Conservation (phyloP, 2,888 invertebrate genomes). For the Drosophila nr. medialis region DNA sequence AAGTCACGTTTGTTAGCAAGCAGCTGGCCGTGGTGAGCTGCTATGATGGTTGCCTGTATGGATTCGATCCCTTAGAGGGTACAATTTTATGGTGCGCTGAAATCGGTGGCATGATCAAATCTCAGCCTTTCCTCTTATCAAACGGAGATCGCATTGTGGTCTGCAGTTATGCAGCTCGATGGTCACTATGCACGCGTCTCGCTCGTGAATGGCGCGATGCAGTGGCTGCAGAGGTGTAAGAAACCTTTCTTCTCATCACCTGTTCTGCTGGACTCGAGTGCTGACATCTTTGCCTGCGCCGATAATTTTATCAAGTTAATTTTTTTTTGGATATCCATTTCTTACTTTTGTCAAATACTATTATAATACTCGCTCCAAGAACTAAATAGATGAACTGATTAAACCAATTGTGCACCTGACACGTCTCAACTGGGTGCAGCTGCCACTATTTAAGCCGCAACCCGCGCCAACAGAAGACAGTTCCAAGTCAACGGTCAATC, state of each 20-base stretch:
- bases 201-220: slow-evolving; percentile 84
- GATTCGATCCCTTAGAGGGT: slow-evolving; percentile 86
- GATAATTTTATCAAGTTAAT: slow-evolving; percentile 29
- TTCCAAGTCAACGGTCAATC: slow-evolving; percentile 21
- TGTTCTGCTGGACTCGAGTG: slow-evolving; percentile 51
- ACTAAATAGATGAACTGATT: slow-evolving; percentile 23
- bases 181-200: slow-evolving; percentile 86
- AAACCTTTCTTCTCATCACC: slow-evolving; percentile 88
- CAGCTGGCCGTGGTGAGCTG: slow-evolving; percentile 89
- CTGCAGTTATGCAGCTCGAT: slow-evolving; percentile 86
- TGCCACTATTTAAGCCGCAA: slow-evolving; percentile 51
- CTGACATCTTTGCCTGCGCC: slow-evolving; percentile 73
- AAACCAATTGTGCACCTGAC: slow-evolving; percentile 9
- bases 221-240: slow-evolving; percentile 85
- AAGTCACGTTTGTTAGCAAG: slow-evolving; percentile 85
- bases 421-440: slow-evolving; percentile 20
- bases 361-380: neutral
- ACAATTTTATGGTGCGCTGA: slow-evolving; percentile 87
- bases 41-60: slow-evolving; percentile 90
- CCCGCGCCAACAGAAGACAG: slow-evolving; percentile 24
- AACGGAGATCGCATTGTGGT: slow-evolving; percentile 88
- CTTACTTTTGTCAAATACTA: slow-evolving; percentile 24
- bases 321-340: neutral
- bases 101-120: slow-evolving; percentile 84
- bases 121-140: slow-evolving; percentile 85